phyloP scores from a whole-genome alignment of 2,888 invertebrate species.

The Drosophila nr. medialis region DNA sequence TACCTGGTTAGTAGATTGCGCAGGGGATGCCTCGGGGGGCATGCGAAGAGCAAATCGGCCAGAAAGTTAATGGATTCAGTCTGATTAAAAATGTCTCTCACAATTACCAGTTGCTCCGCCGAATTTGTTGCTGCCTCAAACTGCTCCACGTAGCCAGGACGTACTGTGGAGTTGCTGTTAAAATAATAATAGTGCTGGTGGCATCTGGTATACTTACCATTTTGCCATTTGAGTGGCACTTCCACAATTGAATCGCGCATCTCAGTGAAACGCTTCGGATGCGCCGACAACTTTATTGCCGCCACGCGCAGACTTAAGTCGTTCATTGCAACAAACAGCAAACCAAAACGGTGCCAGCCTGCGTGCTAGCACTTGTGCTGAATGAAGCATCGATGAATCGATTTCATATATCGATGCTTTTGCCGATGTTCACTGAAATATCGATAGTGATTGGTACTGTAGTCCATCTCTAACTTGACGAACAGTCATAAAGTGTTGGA shows the following conservation, averaged over 20 bases:
- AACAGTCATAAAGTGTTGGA: constrained; percentile 8
- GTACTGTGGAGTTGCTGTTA: constrained; percentile 26
- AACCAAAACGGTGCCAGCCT: background rate
- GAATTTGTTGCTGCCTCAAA: constrained; percentile 18
- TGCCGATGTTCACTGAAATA: background rate
- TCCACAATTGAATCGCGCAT: constrained; percentile 3
- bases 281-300: constrained; percentile 10
- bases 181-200: background rate
- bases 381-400: background rate
- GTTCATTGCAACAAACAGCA: background rate
- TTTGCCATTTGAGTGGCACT: background rate
- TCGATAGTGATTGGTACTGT: background rate
- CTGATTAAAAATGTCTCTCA: constrained; percentile 17
- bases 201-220: background rate
- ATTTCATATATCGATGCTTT: background rate
- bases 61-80: constrained; percentile 61
- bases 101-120: constrained; percentile 36
- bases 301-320: constrained; percentile 4
- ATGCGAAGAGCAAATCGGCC: constrained; percentile 80
- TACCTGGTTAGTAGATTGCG: constrained; percentile 84
- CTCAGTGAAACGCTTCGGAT: background rate
- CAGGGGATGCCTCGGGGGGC: constrained; percentile 84
- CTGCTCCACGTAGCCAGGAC: constrained; percentile 21
- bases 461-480: constrained; percentile 6
- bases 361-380: background rate